These are phyloP conservation scores for Ochotona princeps DNA, from an alignment of 2,113 vertebrate genomes.

Conservation along the genomic window DNA sequence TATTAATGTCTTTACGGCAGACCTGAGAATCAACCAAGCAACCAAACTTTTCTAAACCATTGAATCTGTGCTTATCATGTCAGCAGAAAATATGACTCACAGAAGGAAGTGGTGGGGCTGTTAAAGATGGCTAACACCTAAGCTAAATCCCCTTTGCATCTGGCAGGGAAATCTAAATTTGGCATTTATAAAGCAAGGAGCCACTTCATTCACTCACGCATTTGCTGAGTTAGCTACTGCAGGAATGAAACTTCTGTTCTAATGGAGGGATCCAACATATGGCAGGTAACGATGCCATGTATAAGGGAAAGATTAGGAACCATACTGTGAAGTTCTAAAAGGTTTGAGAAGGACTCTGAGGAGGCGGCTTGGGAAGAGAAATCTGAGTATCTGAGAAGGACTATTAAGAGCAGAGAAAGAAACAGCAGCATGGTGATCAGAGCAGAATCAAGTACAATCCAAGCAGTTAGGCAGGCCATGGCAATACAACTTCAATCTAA, in stretches of 20 bases:
- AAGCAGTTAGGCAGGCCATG: too few species aligned
- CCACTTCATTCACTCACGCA: neutral
- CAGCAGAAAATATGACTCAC: neutral
- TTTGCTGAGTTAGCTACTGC: neutral
- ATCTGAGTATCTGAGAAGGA: too few species aligned
- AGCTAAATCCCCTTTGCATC: neutral
- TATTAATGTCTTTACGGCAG: neutral
- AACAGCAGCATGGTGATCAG: neutral
- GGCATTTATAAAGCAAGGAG: neutral
- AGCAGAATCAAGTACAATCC: neutral
- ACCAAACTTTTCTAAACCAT: neutral
- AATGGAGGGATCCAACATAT: neutral
- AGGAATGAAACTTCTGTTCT: neutral
- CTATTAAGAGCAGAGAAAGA: neutral
- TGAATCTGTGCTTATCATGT: neutral
- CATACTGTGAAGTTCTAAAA: too few species aligned
- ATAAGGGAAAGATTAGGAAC: neutral
- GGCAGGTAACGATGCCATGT: neutral
- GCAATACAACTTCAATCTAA: neutral
- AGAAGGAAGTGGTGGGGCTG: neutral
- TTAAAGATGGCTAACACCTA: neutral
- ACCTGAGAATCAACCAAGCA: neutral
- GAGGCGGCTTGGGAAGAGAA: neutral
- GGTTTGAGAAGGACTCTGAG: neutral
- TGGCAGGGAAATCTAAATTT: neutral